Conservation (phyloP, 2,888 invertebrate genomes). For the Polyommatus icarus region DNA sequence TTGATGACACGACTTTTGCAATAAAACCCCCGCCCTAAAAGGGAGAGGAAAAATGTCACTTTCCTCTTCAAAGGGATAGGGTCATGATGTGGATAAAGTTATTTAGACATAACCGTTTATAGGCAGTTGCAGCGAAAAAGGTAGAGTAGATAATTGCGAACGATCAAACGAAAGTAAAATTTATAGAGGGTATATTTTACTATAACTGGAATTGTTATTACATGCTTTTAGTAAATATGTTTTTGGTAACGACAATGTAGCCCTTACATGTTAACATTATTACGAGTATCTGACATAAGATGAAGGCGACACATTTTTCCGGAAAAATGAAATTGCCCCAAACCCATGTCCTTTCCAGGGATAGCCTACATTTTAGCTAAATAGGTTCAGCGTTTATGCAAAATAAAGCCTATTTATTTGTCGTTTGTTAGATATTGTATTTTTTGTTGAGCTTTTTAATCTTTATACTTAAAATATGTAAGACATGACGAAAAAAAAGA, state of each 20-base stretch:
- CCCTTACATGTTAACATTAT: background rate
- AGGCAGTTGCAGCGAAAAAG: slow-evolving; percentile 61
- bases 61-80: slow-evolving; percentile 76
- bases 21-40: slow-evolving; percentile 69
- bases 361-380: too few species aligned
- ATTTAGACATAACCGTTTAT: slow-evolving; percentile 77
- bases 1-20: slow-evolving; percentile 58
- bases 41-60: slow-evolving; percentile 62
- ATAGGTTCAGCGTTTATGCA: too few species aligned
- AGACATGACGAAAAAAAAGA: too few species aligned
- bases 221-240: background rate
- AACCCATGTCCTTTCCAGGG: too few species aligned
- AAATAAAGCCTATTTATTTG: too few species aligned
- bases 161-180: slow-evolving; percentile 66
- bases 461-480: too few species aligned
- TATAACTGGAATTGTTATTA: slow-evolving; percentile 7
- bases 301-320: background rate
- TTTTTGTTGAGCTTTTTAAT: too few species aligned
- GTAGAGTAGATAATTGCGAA: slow-evolving; percentile 63
- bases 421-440: too few species aligned
- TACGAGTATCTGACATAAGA: background rate
- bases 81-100: slow-evolving; percentile 74
- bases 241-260: background rate
- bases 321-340: background rate
- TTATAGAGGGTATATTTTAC: slow-evolving; percentile 50